phyloP scores from a whole-genome alignment of 1,140 invertebrate genomes.

The Pteromalus puparum region DNA sequence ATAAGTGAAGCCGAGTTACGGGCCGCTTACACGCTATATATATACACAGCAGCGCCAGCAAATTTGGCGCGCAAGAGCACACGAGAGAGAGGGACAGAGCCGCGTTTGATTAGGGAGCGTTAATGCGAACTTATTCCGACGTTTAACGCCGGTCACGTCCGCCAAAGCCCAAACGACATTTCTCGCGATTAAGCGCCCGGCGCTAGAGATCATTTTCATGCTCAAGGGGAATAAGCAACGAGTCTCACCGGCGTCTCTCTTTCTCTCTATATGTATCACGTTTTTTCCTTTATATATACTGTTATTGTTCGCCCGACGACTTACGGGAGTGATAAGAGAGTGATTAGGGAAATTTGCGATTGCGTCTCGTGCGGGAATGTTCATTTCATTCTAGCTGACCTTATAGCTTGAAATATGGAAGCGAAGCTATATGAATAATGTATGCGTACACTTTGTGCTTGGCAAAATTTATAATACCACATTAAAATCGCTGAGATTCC shows the following conservation, averaged over 20 bases:
- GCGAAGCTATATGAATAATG: neutral
- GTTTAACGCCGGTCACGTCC: conserved; percentile 63
- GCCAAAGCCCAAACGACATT: conserved; percentile 55
- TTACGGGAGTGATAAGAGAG: neutral
- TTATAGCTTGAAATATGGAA: too few relatives aligned
- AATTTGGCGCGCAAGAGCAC: conserved; percentile 6
- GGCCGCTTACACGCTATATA: conserved; percentile 24
- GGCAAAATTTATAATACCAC: neutral
- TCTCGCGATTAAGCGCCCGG: conserved; percentile 27
- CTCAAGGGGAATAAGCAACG: conserved; percentile 22
- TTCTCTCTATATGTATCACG: neutral
- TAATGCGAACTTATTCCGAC: conserved; percentile 70
- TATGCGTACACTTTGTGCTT: neutral
- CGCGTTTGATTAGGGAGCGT: conserved; percentile 69
- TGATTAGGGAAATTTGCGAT: neutral
- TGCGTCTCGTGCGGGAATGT: neutral
- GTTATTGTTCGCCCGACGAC: neutral
- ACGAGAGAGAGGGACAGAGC: conserved; percentile 41
- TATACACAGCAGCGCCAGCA: conserved; percentile 30
- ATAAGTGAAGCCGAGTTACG: conserved; percentile 36
- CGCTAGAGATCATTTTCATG: conserved; percentile 26
- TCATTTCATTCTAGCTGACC: too few relatives aligned
- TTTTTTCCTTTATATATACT: neutral
- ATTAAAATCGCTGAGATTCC: conserved; percentile 5
- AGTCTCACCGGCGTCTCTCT: neutral